These are phyloP conservation scores for Oncorhynchus nerka DNA, from an alignment of 2,113 vertebrate species.

Conservation along the genomic window DNA sequence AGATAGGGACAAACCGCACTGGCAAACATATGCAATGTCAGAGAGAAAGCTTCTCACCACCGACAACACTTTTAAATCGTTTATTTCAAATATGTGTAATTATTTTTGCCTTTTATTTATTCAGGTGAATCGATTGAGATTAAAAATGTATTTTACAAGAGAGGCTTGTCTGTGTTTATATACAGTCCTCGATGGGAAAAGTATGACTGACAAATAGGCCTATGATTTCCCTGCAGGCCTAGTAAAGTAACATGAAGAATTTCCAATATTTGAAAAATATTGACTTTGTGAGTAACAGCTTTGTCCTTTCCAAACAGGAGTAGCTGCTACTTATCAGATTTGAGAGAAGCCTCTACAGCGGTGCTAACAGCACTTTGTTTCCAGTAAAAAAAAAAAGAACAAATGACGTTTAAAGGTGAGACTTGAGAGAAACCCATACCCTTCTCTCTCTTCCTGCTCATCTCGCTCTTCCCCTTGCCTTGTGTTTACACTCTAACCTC, in stretches of 20 bases:
- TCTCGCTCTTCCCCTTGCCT: background rate
- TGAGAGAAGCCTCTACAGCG: slow-evolving; percentile 15
- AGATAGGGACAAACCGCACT: slow-evolving; percentile 13
- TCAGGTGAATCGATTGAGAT: no score
- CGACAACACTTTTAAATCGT: no score
- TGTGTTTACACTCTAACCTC: slow-evolving; percentile 48
- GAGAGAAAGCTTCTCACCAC: no score
- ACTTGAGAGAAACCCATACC: slow-evolving; percentile 43
- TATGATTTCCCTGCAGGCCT: no score
- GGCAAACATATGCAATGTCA: background rate
- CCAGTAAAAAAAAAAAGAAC: slow-evolving; percentile 31
- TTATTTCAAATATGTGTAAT: no score
- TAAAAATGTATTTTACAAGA: no score
- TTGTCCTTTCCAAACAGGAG: slow-evolving; percentile 36
- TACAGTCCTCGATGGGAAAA: no score
- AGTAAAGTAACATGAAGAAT: background rate
- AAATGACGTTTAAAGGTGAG: slow-evolving; percentile 65
- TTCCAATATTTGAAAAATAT: background rate
- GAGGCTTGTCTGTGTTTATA: no score
- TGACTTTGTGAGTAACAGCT: slow-evolving; percentile 31
- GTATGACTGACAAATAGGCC: no score
- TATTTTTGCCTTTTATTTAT: no score
- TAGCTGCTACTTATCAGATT: slow-evolving; percentile 44
- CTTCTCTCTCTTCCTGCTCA: slow-evolving; percentile 29
- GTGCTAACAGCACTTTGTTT: slow-evolving; percentile 31